Evolutionary conservation across 2,797 vertebrate genomes (phyloP).

Genomic region (Acomys russatus): DNA sequence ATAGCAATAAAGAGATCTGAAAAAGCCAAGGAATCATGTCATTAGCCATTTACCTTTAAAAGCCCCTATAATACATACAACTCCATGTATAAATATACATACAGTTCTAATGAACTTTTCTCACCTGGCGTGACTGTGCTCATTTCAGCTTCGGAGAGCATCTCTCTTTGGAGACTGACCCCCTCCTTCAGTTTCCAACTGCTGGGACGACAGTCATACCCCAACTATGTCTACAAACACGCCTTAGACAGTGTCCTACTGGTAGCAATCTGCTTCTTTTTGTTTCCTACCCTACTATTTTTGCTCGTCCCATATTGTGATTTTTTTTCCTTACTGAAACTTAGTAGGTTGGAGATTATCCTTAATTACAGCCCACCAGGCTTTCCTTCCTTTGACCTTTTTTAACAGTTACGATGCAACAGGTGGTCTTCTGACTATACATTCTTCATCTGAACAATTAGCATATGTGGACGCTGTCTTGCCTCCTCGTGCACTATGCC

Average conservation of each 20-base stretch:
- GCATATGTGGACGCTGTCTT: background rate
- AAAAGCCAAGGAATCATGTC: background rate
- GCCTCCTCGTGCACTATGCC: background rate
- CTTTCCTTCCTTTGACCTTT: slow-evolving; percentile 42
- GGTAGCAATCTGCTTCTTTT: background rate
- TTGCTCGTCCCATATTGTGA: slow-evolving; percentile 25
- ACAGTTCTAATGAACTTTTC: background rate
- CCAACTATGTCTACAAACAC: too few species aligned
- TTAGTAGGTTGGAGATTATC: background rate
- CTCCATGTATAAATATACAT: background rate
- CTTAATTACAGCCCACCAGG: background rate
- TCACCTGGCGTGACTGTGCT: background rate
- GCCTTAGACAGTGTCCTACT: background rate
- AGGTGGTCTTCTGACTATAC: background rate
- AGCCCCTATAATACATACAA: too few species aligned
- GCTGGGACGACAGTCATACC: background rate
- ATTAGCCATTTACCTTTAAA: background rate
- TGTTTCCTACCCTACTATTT: background rate
- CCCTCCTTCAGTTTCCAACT: background rate
- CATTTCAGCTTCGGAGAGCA: background rate
- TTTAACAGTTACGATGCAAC: background rate
- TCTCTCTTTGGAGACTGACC: background rate
- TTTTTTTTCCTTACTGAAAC: slow-evolving; percentile 23
- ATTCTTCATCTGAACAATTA: background rate
- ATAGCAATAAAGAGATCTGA: background rate